phyloP scores from a whole-genome alignment of 2,797 vertebrate genomes.

The Lithobates sylvaticus region DNA sequence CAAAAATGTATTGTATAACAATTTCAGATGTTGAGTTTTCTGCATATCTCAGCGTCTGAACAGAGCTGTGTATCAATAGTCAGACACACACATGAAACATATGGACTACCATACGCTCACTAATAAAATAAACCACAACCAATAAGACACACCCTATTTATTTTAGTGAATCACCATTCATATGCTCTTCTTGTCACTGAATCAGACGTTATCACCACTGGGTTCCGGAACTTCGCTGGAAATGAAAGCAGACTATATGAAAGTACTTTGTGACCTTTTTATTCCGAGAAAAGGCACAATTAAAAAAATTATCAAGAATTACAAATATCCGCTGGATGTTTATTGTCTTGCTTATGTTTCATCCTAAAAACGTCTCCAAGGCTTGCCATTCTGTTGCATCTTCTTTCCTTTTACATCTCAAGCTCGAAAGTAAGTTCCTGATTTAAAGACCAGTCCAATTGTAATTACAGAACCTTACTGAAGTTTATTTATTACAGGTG shows the following conservation, averaged over 20 bases:
- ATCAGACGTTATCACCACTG: background rate
- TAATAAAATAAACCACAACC: constrained; percentile 7
- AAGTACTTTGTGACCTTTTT: constrained; percentile 6
- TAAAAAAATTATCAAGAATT: background rate
- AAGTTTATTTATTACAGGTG: too few relatives aligned
- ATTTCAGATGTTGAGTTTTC: too few relatives aligned
- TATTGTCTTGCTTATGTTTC: background rate
- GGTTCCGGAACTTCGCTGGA: background rate
- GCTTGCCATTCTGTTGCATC: too few relatives aligned
- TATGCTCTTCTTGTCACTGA: background rate
- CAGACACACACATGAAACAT: constrained; percentile 3
- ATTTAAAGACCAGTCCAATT: too few relatives aligned
- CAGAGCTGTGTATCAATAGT: background rate
- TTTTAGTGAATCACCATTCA: background rate
- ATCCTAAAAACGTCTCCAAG: too few relatives aligned
- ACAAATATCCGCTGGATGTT: too few relatives aligned
- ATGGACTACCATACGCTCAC: background rate
- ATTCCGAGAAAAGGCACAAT: background rate
- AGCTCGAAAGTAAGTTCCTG: too few relatives aligned
- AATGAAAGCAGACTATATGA: background rate
- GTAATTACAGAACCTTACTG: too few relatives aligned
- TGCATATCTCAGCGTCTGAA: too few relatives aligned
- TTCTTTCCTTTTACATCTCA: too few relatives aligned
- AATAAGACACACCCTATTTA: background rate
- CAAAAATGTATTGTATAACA: too few relatives aligned